Evolutionary conservation across 2,113 vertebrate species (phyloP), one percentile per base, ranked within the genome.

Genomic region (Entomyzon cyanotis): DNA sequence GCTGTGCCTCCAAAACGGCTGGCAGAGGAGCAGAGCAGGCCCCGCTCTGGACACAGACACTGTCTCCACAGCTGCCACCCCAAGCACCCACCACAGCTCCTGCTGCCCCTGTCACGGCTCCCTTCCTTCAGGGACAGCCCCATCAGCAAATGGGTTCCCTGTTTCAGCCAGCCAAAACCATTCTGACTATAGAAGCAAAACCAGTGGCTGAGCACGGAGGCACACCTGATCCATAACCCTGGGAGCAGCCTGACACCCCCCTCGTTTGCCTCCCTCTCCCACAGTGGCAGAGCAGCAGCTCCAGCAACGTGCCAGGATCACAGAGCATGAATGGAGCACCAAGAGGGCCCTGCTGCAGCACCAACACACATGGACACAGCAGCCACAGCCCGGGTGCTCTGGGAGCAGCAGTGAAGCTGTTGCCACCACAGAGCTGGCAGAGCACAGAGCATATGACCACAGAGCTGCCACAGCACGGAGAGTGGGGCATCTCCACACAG

Each of bases 321-420:
- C 1, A 15, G 42, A 42, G 12, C 24, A 6, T 0, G 11, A 8
- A 42, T 5, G 42, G 47, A 46, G 24, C 84, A 69, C n/a, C 4
- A 19, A 52, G 25, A 19, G 31, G 39, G 31, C 58, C 68, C 0
- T 4, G 75, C 69, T 47, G 46, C 69, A 49, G 69, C 74, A 23
- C 2, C 3, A 5, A 9, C 37, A 70, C 23, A 4, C 37, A 20
- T 4, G 4, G 39, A 3, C 41, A 15, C 83, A 24, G 85, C 39
- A 33, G 39, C 10, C 83, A 28, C 0, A 14, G 53, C 31, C 46
- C 0, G 0, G 44, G 10, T 2, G 8, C 53, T 28, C 4, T 12
- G 11, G 23, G 25, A 35, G 28, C 7, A 35, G 63, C 50, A 62
- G 41, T 0, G 0, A 27, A 79, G 80, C 53, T 15, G 7, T 39